Conservation (phyloP, 2,113 vertebrate species). For the Ivindomyrus marchei region DNA sequence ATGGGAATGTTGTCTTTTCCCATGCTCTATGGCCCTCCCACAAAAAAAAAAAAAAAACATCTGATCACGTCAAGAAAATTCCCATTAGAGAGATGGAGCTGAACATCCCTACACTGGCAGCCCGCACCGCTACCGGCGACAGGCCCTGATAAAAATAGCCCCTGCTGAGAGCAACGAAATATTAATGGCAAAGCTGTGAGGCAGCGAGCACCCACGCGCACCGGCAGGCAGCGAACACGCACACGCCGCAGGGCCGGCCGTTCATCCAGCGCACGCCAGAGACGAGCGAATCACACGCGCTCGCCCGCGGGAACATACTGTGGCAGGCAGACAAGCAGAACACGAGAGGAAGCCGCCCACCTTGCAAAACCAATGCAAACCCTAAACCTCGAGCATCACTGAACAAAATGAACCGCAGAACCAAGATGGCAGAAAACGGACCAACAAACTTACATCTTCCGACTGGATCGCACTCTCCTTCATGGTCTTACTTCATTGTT, state of each 20-base stretch:
- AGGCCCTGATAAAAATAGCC: constrained; percentile 18
- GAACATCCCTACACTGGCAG: background rate
- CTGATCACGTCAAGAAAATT: background rate
- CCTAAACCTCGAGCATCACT: background rate
- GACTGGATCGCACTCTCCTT: constrained; percentile 25
- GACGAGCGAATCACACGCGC: background rate
- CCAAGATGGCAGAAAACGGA: background rate
- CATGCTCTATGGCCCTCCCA: constrained; percentile 31
- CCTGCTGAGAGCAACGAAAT: background rate
- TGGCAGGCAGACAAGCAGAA: background rate
- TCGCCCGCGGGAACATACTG: background rate
- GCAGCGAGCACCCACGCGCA: background rate
- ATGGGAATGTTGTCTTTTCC: constrained; percentile 47
- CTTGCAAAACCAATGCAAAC: background rate
- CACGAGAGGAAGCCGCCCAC: background rate
- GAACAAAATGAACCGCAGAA: background rate
- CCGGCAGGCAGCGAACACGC: background rate
- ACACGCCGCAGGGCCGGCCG: background rate
- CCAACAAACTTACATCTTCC: constrained; percentile 26
- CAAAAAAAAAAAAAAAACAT: background rate
- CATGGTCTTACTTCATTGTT: constrained; percentile 29
- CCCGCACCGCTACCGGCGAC: background rate
- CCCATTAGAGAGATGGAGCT: background rate
- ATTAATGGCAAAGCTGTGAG: background rate
- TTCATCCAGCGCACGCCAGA: background rate